phyloP scores from a whole-genome alignment of 2,888 invertebrate species.

The Lasioglossum malachurum region DNA sequence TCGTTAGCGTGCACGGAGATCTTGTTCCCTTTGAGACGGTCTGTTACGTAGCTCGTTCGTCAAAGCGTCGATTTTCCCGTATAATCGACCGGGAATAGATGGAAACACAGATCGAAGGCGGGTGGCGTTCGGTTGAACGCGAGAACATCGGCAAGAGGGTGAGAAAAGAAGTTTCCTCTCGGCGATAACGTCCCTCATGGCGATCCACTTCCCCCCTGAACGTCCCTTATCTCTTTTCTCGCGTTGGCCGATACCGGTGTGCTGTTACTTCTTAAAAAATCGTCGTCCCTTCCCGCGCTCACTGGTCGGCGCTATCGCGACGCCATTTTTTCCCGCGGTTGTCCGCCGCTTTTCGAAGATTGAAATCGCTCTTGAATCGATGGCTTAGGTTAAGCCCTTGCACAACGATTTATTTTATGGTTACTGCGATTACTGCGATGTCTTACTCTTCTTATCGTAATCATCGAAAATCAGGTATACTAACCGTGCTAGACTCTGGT shows the following conservation, averaged over 20 bases:
- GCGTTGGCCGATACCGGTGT: slow-evolving; percentile 2
- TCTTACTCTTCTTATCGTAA: neutral
- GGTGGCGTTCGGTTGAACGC: slow-evolving; percentile 15
- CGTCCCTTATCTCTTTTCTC: slow-evolving; percentile 29
- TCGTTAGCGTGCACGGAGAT: slow-evolving; percentile 13
- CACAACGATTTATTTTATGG: neutral
- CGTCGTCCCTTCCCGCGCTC: neutral
- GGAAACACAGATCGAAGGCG: slow-evolving; percentile 43
- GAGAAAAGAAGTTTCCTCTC: slow-evolving; percentile 44
- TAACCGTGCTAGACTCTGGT: neutral
- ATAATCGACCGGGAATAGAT: slow-evolving; percentile 36
- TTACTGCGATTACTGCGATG: neutral
- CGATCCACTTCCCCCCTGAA: slow-evolving; percentile 4
- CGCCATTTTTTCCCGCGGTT: slow-evolving; percentile 17
- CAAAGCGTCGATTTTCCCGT: slow-evolving; percentile 9
- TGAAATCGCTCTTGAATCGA: neutral
- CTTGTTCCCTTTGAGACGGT: slow-evolving; percentile 39
- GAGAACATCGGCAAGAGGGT: slow-evolving; percentile 35
- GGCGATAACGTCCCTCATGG: slow-evolving; percentile 44
- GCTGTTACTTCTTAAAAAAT: slow-evolving; percentile 32
- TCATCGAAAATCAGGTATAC: neutral
- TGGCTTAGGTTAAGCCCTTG: neutral
- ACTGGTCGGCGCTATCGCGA: neutral
- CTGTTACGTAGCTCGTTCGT: neutral
- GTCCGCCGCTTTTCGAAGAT: neutral